These are phyloP conservation scores for Hiodon alosoides DNA, from an alignment of 2,113 vertebrate genomes.

Conservation along the genomic window DNA sequence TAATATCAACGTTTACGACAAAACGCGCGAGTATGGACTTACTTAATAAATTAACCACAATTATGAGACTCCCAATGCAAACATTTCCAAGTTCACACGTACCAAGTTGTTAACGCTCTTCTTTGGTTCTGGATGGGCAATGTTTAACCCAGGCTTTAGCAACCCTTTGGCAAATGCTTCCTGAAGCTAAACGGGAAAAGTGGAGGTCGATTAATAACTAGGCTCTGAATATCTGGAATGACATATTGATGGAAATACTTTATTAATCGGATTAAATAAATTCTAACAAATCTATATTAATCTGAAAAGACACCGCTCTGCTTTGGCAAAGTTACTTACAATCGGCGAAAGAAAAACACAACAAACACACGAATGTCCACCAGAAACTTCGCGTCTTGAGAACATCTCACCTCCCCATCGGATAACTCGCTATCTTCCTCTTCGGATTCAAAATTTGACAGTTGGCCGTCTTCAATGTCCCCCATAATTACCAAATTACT, in stretches of 20 bases:
- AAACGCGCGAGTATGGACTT: not conserved
- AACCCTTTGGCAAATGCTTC: slow-evolving; percentile 76
- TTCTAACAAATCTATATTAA: not conserved
- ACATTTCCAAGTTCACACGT: slow-evolving; percentile 40
- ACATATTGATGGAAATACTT: not conserved
- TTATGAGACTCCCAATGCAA: no score
- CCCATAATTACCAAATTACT: slow-evolving; percentile 41
- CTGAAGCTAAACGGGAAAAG: slow-evolving; percentile 68
- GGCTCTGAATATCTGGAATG: not conserved
- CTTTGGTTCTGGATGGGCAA: slow-evolving; percentile 69
- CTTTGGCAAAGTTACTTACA: not conserved
- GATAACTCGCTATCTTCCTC: slow-evolving; percentile 66
- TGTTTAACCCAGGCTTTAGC: slow-evolving; percentile 84
- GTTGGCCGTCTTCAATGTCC: slow-evolving; percentile 46
- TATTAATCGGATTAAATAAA: not conserved
- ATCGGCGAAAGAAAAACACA: not conserved
- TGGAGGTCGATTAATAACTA: not conserved
- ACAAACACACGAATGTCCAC: not conserved
- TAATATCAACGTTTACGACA: not conserved
- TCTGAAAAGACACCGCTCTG: not conserved
- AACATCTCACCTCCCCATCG: slow-evolving; percentile 64
- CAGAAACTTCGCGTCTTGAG: no score
- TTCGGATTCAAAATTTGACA: slow-evolving; percentile 62
- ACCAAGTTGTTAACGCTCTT: slow-evolving; percentile 73
- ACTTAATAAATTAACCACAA: no score